phyloP scores from a whole-genome alignment of 2,113 vertebrate species.

The Melanostigma gelatinosum region DNA sequence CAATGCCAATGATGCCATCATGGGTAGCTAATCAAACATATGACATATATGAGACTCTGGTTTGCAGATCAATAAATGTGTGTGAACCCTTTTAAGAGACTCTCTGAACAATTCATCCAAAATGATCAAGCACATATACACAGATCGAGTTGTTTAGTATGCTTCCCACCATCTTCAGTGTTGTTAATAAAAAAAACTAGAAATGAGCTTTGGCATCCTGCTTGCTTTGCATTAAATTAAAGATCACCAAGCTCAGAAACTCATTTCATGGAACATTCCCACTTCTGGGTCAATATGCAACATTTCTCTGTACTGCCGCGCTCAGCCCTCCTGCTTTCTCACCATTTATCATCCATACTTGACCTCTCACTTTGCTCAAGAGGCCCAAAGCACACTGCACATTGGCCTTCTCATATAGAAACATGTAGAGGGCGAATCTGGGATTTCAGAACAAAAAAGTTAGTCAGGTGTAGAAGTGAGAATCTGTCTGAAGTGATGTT shows the following conservation, averaged over 20 bases:
- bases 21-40: background rate
- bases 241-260: conserved; percentile 62
- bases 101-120: conserved; percentile 13
- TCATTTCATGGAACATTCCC: conserved; percentile 74
- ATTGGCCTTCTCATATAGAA: conserved; percentile 17
- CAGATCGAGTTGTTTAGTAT: conserved; percentile 30
- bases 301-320: conserved; percentile 37
- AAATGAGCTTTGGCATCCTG: conserved; percentile 58
- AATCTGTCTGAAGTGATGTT: background rate
- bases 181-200: conserved; percentile 34
- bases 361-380: conserved; percentile 55
- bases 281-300: conserved; percentile 57
- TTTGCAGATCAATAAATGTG: background rate
- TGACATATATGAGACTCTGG: too few species aligned
- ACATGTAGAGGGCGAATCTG: background rate
- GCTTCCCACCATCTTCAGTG: conserved; percentile 31
- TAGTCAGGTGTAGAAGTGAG: background rate
- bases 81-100: background rate
- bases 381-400: conserved; percentile 34
- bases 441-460: background rate
- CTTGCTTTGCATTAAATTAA: conserved; percentile 72
- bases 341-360: conserved; percentile 52
- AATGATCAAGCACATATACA: background rate
- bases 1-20: background rate
- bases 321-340: conserved; percentile 40